Base-by-base conservation (phyloP, 2,797 vertebrate species). In the Orientallactaga sibirica region DNA sequence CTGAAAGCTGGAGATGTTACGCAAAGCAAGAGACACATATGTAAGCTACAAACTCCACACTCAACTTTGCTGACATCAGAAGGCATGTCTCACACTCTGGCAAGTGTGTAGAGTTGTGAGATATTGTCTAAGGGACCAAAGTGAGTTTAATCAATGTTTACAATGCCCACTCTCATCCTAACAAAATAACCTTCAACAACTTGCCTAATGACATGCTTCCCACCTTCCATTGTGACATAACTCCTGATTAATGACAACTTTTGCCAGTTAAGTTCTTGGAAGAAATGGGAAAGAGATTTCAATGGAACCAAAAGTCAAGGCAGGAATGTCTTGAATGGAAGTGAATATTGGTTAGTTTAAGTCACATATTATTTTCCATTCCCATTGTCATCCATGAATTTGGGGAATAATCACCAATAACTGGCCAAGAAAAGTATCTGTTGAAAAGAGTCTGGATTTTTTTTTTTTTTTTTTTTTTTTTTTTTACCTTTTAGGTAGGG, bases 21-120 rank as follows among this genome's bases (percentile, higher is more conserved):
- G 64, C 66, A 58, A 27, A 92, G 64, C 2, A 2, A 83, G 88
- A 88, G 29, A 55, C 41, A 76, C 37, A 43, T 74, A 33, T 6
- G 15, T 5, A 37, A 61, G 41, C 43, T 41, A 2, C 66, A 76
- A 61, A 48, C 8, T 25, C 12, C 5, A 2, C 11, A 75, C n/a
- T 88, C 48, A 73, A 66, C 67, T 95, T 16, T 7, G 52, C 52
- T 61, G 66, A 86, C 76, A 78, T 91, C 64, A 67, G 78, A 73
- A 81, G 27, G 41, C 43, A 92, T 43, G 22, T 83, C 75, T 95
- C 61, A 90, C 86, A 79, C 12, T 41, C 18, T n/a, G 61, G 43
- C 15, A 95, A 94, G 66, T 80, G 87, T 82, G 62, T 92, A 64
- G 89, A 80, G 43, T 29, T 62, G 19, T 61, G 11, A 79, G 61